These are phyloP conservation scores for Oscheius onirici DNA, from an alignment of 2,888 invertebrate species.

Conservation along the genomic window DNA sequence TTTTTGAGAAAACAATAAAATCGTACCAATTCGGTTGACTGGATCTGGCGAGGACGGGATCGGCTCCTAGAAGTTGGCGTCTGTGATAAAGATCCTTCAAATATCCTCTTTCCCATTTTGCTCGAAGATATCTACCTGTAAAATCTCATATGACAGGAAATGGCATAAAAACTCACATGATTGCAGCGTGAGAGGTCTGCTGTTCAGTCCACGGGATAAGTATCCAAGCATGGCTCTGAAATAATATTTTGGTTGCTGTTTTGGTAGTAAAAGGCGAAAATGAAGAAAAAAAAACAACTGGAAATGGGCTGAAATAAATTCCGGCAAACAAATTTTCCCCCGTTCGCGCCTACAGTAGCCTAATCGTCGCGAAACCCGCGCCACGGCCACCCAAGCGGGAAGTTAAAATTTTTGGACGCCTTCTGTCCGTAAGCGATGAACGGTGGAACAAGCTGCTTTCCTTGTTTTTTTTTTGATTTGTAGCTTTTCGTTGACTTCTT, in stretches of 20 bases:
- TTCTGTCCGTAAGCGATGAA: no score
- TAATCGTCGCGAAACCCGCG: background rate
- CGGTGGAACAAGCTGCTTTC: no score
- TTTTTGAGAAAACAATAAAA: background rate
- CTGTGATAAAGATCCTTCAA: conserved; percentile 69
- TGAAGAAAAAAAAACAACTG: background rate
- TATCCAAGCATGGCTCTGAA: conserved; percentile 36
- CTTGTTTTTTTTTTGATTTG: no score
- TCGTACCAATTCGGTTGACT: conserved; percentile 67
- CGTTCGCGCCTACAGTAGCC: conserved; percentile 4
- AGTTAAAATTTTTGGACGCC: conserved; percentile 6
- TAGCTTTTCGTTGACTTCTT: no score
- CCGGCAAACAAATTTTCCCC: background rate
- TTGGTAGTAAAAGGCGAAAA: background rate
- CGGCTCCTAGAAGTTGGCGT: conserved; percentile 63
- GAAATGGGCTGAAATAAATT: no score
- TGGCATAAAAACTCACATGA: conserved; percentile 38
- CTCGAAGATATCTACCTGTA: conserved; percentile 53
- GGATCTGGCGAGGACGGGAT: conserved; percentile 62
- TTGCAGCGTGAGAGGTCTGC: conserved; percentile 37
- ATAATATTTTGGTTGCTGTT: conserved; percentile 6
- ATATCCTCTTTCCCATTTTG: conserved; percentile 64
- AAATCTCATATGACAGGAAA: background rate
- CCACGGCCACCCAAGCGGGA: background rate
- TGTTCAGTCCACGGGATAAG: conserved; percentile 41